Evolutionary conservation across 2,888 invertebrate species (phyloP), one percentile per base, ranked within the genome.

Genomic region (Agonum fuliginosum): DNA sequence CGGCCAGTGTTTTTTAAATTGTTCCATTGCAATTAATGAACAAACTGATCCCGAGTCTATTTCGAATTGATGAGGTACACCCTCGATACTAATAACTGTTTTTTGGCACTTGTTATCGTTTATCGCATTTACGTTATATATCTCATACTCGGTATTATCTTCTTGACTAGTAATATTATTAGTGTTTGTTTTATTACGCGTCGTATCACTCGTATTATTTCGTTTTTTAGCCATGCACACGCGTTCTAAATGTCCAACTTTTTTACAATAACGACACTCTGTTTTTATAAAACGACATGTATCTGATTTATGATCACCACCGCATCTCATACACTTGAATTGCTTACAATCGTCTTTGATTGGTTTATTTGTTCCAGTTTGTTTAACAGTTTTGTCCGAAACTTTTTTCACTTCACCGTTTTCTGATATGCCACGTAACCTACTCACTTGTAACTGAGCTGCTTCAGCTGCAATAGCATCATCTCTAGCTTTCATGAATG

Each of bases 391-490:
- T 14, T n/a, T 46, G n/a, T 14, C n/a, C 3, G 17, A 4, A 4
- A 14, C 46, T n/a, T 4, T 46, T 46, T n/a, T 46, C 46, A 46
- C 46, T 30, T 30, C 6, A 3, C 30, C 30, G 3, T 46, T n/a
- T 46, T n/a, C 17, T 3, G 4, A 12, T 4, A n/a, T 6, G n/a
- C 46, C n/a, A 3, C 46, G n/a, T 12, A 46, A 4, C n/a, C n/a
- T 14, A n/a, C 46, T n/a, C 3, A 46, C n/a, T 4, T 46, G n/a
- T 6, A 12, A 4, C 46, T n/a, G n/a, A 4, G 73, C 73, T 2
- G 73, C 73, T 73, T 73, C 73, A 3, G 58, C 14, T 34, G 58
- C 51, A 6, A 46, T 6, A 10, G 73, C 73, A 48, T 30, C 30
- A 14, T 73, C 73, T 19, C 30, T 19, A 3, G 73, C 73, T 14